These are phyloP conservation scores for Erinaceus europaeus DNA, from an alignment of 2,113 vertebrate genomes.

Conservation along the genomic window DNA sequence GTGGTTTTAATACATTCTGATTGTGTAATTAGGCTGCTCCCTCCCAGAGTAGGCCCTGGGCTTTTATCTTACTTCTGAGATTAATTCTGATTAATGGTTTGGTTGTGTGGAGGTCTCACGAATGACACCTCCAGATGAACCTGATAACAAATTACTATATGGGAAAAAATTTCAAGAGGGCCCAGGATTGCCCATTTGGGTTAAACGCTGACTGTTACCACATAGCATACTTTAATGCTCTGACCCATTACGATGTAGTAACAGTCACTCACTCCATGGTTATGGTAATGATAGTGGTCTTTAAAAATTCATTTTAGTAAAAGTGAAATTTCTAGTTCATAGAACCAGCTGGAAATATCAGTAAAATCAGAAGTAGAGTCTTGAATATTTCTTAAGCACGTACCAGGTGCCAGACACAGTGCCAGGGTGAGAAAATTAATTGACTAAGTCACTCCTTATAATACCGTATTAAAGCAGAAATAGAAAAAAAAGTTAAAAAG, in stretches of 20 bases:
- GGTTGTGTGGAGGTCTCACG: constrained; percentile 67
- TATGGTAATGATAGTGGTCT: neutral
- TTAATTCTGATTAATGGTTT: constrained; percentile 78
- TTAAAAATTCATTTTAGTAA: constrained; percentile 57
- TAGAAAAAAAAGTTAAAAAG: too few species aligned
- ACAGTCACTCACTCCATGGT: constrained; percentile 25
- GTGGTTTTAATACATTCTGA: constrained; percentile 79
- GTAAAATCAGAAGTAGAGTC: constrained; percentile 13
- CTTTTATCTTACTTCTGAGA: constrained; percentile 74
- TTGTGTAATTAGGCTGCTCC: constrained; percentile 73
- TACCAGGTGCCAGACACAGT: neutral
- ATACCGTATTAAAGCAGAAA: neutral
- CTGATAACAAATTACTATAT: constrained; percentile 74
- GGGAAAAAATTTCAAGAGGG: constrained; percentile 47
- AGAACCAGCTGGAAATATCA: constrained; percentile 10
- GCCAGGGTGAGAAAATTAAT: neutral
- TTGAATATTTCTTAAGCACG: constrained; percentile 16
- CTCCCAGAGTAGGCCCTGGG: constrained; percentile 13
- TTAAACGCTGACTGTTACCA: constrained; percentile 20
- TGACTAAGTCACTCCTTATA: neutral
- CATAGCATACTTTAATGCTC: neutral
- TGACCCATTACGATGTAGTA: constrained; percentile 1
- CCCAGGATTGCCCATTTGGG: neutral
- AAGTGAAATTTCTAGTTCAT: constrained; percentile 17
- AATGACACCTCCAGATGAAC: constrained; percentile 59